A percentile compares a stretch with the other conserved stretches of the same genome.
These are phyloP conservation scores for Vireo griseus DNA, from an alignment of 2,797 vertebrate genomes.

Conservation along the genomic window DNA sequence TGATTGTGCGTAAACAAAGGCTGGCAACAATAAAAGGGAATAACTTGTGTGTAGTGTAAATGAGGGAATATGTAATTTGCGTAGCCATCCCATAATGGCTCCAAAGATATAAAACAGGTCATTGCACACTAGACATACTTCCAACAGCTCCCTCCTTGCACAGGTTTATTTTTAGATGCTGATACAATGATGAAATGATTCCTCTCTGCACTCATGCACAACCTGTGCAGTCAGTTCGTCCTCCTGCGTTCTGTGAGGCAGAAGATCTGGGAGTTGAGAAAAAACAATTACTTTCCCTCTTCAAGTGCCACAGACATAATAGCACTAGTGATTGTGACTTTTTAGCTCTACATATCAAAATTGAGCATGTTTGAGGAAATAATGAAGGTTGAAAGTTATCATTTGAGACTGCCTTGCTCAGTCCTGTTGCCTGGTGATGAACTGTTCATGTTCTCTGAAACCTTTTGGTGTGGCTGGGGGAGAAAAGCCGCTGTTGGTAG, in stretches of 20 bases:
- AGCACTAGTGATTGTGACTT: neutral
- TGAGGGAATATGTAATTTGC: conserved; percentile 9
- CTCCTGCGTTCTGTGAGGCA: neutral
- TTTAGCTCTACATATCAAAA: neutral
- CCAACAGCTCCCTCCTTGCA: neutral
- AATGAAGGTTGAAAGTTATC: neutral
- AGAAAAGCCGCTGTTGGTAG: neutral
- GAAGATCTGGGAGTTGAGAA: neutral
- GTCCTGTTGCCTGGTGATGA: neutral
- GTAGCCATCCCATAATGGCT: conserved; percentile 43
- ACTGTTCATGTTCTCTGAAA: neutral
- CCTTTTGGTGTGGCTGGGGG: neutral
- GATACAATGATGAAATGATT: neutral
- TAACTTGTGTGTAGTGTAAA: conserved; percentile 53
- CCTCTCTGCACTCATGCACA: neutral
- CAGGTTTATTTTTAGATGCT: conserved; percentile 40
- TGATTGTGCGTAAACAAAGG: conserved; percentile 5
- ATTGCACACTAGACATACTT: conserved; percentile 19
- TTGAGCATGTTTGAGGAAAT: neutral
- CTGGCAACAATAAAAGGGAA: conserved; percentile 35
- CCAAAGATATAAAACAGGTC: conserved; percentile 47
- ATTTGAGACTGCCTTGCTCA: neutral
- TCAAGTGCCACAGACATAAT: neutral
- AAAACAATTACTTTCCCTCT: neutral
- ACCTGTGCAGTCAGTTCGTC: neutral